phyloP scores from a whole-genome alignment of 2,113 vertebrate genomes.

The Kryptolebias marmoratus region DNA sequence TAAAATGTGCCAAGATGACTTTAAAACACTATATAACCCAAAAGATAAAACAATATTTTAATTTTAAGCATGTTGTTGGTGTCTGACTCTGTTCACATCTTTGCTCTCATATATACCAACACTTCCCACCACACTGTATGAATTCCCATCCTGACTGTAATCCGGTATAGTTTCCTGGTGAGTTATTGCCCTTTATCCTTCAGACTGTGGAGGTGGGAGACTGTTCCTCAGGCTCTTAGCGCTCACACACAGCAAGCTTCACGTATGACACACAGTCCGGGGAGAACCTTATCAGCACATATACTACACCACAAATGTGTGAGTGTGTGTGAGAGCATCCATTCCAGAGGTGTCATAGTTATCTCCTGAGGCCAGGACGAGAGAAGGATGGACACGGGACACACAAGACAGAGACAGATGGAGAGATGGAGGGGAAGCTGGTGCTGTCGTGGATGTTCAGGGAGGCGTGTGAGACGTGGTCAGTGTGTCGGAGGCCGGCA shows the following conservation, averaged over 20 bases:
- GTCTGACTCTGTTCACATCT: neutral
- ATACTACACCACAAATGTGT: conserved; percentile 42
- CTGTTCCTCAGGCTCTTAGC: conserved; percentile 52
- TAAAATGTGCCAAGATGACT: too few species aligned
- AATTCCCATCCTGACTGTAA: conserved; percentile 52
- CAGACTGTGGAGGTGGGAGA: conserved; percentile 65
- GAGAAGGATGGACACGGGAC: conserved; percentile 33
- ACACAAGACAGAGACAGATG: conserved; percentile 47
- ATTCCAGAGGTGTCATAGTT: conserved; percentile 69
- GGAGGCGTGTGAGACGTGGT: conserved; percentile 58
- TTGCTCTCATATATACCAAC: neutral
- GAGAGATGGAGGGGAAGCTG: conserved; percentile 10
- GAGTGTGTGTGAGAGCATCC: conserved; percentile 48
- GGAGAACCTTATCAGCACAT: conserved; percentile 31
- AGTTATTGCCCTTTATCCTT: conserved; percentile 68
- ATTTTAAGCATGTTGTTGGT: neutral
- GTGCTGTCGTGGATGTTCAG: conserved; percentile 58
- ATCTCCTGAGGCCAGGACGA: conserved; percentile 67
- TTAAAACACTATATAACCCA: neutral
- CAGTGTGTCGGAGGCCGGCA: conserved; percentile 49
- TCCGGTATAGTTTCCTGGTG: conserved; percentile 54
- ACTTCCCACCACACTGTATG: neutral
- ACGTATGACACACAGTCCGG: conserved; percentile 37
- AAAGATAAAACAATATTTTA: conserved; percentile 10
- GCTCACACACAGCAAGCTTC: conserved; percentile 59